These are phyloP conservation scores for Perca schrenkii DNA, from an alignment of 2,113 vertebrate species.

Conservation along the genomic window DNA sequence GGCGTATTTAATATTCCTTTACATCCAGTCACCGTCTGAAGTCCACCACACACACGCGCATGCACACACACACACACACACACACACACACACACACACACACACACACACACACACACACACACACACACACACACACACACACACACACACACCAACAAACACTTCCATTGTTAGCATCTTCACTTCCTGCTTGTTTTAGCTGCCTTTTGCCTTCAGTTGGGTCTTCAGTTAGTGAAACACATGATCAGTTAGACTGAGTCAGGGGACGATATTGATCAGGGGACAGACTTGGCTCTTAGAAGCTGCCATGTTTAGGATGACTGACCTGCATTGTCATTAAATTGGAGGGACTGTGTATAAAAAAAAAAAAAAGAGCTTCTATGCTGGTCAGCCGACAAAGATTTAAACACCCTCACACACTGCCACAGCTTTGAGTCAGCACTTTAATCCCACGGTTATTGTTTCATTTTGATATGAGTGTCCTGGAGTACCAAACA, in stretches of 20 bases:
- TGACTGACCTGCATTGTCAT: slow-evolving; percentile 3
- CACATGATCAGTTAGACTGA: slow-evolving; percentile 46
- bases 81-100: too few relatives aligned
- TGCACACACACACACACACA: neutral
- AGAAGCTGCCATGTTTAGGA: neutral
- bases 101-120: slow-evolving; percentile 25
- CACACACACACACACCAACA: slow-evolving; percentile 7
- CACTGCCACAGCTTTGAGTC: slow-evolving; percentile 25
- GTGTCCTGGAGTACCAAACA: neutral
- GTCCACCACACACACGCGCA: neutral
- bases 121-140: neutral
- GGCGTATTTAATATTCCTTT: neutral
- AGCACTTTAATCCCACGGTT: slow-evolving; percentile 7
- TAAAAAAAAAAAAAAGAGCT: neutral
- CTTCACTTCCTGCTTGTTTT: slow-evolving; percentile 3
- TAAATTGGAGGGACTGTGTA: neutral
- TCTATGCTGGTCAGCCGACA: slow-evolving; percentile 1
- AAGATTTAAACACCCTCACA: neutral
- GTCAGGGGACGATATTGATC: slow-evolving; percentile 46
- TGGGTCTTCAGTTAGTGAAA: slow-evolving; percentile 25
- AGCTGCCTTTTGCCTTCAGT: slow-evolving; percentile 2
- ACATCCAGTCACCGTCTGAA: neutral
- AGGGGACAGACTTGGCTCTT: slow-evolving; percentile 35
- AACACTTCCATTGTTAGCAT: slow-evolving; percentile 4
- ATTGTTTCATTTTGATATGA: slow-evolving; percentile 13